Evolutionary conservation across 2,888 invertebrate species (phyloP).

Genomic region (Geotrupes spiniger): DNA sequence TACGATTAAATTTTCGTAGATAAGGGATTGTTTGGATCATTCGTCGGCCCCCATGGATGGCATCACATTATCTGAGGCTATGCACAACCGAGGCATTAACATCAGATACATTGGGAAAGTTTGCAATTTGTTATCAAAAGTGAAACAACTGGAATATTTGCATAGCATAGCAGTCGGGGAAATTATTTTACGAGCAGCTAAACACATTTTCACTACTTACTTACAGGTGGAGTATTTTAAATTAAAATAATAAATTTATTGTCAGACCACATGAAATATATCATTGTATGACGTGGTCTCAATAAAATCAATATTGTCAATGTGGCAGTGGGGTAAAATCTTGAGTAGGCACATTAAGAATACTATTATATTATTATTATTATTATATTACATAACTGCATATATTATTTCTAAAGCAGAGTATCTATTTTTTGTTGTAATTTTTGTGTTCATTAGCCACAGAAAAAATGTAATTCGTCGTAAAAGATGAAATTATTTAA

Average conservation of each 20-base stretch:
- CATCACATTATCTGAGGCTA: slow-evolving; percentile 82
- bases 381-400: not conserved
- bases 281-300: too few relatives aligned
- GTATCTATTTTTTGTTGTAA: too few relatives aligned
- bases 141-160: slow-evolving; percentile 79
- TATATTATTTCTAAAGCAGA: not conserved
- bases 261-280: too few relatives aligned
- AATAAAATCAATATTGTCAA: too few relatives aligned
- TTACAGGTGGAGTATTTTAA: slow-evolving; percentile 74
- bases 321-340: too few relatives aligned
- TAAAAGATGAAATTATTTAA: too few relatives aligned
- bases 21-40: slow-evolving; percentile 88
- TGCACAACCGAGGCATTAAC: slow-evolving; percentile 96
- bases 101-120: slow-evolving; percentile 95
- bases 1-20: slow-evolving; percentile 54
- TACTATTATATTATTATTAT: not conserved
- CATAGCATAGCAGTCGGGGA: slow-evolving; percentile 90
- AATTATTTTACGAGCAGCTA: slow-evolving; percentile 82
- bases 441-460: too few relatives aligned
- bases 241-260: too few relatives aligned
- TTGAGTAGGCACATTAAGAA: too few relatives aligned
- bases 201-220: slow-evolving; percentile 90
- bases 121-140: slow-evolving; percentile 72
- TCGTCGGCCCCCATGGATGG: slow-evolving; percentile 95
- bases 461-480: too few relatives aligned